Evolutionary conservation across 2,113 vertebrate species (phyloP), one percentile per base, ranked within the genome.

Genomic region (Rhinopomastus cyanomelas): DNA sequence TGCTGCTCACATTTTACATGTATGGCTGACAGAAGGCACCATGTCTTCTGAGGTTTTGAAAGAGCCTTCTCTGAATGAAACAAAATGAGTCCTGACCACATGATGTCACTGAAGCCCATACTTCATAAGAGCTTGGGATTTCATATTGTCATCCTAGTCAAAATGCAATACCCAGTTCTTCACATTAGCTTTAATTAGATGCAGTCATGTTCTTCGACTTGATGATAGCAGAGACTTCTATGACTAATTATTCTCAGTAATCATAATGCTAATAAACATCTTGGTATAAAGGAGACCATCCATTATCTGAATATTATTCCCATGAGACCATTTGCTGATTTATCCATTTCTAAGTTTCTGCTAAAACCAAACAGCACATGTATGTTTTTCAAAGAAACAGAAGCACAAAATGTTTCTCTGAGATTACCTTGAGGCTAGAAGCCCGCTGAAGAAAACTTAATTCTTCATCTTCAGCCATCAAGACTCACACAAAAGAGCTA

Each of bases 61-160:
- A 80, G 77, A 20, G 64, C n/a, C 56, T 82, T 85, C 42, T 66
- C 73, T 42, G 42, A 39, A 34, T 12, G 20, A 52, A 93, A 92
- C 91, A 74, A 89, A 94, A 22, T 94, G 71, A 89, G 67, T 89
- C 91, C 87, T 64, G 89, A 96, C 95, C 94, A 96, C 95, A 95
- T 93, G 95, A 96, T 95, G 95, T 96, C 95, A 96, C 94, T 93
- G 95, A 95, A 96, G 94, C 91, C 93, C 92, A 96, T 89, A 25
- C 71, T 96, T 96, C 78, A 87, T 67, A 80, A 66, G 37, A 89
- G 52, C 48, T 42, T 56, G 71, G 55, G 72, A 92, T 85, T 92
- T 89, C 80, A 67, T 81, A 87, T 92, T 95, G 87, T 81, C 79
- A 30, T 90, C 81, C 71, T 44, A 55, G 85, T 55, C 75, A 87